Conservation (phyloP, 2,797 vertebrate species). For the Micropoecilia bifurca region DNA sequence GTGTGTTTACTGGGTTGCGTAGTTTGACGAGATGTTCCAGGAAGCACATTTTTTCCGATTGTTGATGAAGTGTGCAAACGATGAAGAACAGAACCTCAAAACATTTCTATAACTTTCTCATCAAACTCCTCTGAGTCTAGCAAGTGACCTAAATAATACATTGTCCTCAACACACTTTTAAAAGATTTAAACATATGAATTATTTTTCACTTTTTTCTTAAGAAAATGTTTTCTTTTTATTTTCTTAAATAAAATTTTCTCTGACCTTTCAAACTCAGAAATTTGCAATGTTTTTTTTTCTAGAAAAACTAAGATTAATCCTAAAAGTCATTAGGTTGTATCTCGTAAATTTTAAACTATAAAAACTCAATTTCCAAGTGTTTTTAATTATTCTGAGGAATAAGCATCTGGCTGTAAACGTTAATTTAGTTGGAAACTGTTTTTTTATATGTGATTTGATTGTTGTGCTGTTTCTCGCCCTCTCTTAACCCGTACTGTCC, state of each 20-base stretch:
- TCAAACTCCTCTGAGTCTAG: neutral
- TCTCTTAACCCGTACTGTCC: neutral
- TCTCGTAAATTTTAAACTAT: too few species aligned
- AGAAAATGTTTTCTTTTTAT: too few species aligned
- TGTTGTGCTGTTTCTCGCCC: neutral
- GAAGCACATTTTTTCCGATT: neutral
- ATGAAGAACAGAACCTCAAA: conserved; percentile 3
- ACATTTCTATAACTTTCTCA: conserved; percentile 7
- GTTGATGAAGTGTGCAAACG: conserved; percentile 5
- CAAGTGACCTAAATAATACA: neutral
- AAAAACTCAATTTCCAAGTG: too few species aligned
- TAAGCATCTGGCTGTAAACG: neutral
- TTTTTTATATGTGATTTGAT: neutral
- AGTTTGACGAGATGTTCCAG: conserved; percentile 21
- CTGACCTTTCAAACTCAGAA: too few species aligned
- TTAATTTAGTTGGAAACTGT: neutral
- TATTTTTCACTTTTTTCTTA: too few species aligned
- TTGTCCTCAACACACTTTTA: neutral
- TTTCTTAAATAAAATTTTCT: too few species aligned
- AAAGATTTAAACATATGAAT: neutral
- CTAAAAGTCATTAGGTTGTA: too few species aligned
- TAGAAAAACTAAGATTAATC: too few species aligned
- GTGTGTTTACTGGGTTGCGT: conserved; percentile 11
- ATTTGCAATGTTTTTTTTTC: too few species aligned
- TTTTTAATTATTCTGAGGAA: neutral